A percentile compares a stretch with the other conserved stretches of the same genome.
Evolutionary conservation across 2,888 invertebrate genomes (phyloP).

Genomic region (Agrotis ipsilon): DNA sequence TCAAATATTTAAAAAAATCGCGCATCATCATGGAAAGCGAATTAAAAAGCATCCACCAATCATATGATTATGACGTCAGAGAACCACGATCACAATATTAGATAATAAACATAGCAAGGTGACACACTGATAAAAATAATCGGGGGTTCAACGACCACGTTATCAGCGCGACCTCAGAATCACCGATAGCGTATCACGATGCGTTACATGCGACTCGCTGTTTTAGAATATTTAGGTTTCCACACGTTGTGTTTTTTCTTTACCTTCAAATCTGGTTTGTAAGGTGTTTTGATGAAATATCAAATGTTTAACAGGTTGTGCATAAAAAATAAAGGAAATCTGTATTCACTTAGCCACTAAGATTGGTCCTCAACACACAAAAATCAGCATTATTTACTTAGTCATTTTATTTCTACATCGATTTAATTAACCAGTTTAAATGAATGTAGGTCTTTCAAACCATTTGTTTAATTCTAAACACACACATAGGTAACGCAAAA

Average conservation of each 20-base stretch:
- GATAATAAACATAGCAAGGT: constrained; percentile 74
- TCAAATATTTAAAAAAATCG: neutral
- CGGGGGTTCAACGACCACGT: constrained; percentile 71
- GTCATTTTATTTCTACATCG: neutral
- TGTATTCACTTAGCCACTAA: too few species aligned
- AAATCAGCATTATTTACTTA: neutral
- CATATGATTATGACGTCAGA: constrained; percentile 62
- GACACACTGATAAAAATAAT: constrained; percentile 74
- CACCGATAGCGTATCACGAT: constrained; percentile 71
- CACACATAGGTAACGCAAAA: too few species aligned
- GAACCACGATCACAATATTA: constrained; percentile 65
- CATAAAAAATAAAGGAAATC: too few species aligned
- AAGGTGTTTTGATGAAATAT: neutral
- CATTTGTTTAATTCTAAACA: too few species aligned
- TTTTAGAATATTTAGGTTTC: constrained; percentile 23
- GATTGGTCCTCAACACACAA: neutral
- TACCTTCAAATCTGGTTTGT: too few species aligned
- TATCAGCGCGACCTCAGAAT: constrained; percentile 75
- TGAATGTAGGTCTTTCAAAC: too few species aligned
- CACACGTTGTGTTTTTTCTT: neutral
- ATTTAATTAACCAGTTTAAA: too few species aligned
- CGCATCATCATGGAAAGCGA: constrained; percentile 23
- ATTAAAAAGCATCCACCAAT: constrained; percentile 41
- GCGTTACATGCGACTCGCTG: constrained; percentile 22
- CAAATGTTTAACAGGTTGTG: neutral